phyloP scores from a whole-genome alignment of 2,888 invertebrate genomes.

The Strigamia maritima region DNA sequence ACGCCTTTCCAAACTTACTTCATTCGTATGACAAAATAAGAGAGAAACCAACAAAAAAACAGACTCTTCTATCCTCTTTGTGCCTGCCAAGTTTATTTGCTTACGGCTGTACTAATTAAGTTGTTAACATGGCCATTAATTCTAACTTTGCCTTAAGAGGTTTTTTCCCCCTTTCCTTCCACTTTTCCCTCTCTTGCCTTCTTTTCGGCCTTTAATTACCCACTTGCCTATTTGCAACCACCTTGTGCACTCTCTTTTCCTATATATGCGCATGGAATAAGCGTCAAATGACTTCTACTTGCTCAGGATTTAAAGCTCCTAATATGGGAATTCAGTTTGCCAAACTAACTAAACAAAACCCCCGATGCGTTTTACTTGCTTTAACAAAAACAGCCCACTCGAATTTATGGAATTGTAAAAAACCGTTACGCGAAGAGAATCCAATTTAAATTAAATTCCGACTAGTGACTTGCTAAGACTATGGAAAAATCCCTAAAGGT shows the following conservation, averaged over 20 bases:
- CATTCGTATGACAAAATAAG: slow-evolving; percentile 21
- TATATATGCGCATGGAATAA: slow-evolving; percentile 17
- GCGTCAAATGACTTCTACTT: slow-evolving; percentile 24
- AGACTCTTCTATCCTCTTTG: slow-evolving; percentile 20
- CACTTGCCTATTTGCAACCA: slow-evolving; percentile 29
- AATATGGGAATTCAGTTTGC: neutral
- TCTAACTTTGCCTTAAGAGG: slow-evolving; percentile 29
- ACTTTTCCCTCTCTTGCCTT: slow-evolving; percentile 27
- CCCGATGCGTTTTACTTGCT: neutral
- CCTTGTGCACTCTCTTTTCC: slow-evolving; percentile 27
- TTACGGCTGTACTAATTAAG: slow-evolving; percentile 29
- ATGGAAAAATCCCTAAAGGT: neutral
- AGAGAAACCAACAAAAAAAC: neutral
- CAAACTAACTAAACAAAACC: neutral
- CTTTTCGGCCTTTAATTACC: slow-evolving; percentile 29
- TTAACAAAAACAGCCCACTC: neutral
- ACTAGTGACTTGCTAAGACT: neutral
- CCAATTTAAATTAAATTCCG: neutral
- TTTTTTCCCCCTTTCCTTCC: slow-evolving; percentile 21
- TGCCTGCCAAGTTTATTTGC: slow-evolving; percentile 29
- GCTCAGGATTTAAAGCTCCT: slow-evolving; percentile 13
- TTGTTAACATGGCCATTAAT: slow-evolving; percentile 29
- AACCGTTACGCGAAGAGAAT: neutral
- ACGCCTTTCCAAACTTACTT: slow-evolving; percentile 1
- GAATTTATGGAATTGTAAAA: slow-evolving; percentile 15